Conservation (phyloP, 2,797 vertebrate species). For the Muraenolepis orangiensis region DNA sequence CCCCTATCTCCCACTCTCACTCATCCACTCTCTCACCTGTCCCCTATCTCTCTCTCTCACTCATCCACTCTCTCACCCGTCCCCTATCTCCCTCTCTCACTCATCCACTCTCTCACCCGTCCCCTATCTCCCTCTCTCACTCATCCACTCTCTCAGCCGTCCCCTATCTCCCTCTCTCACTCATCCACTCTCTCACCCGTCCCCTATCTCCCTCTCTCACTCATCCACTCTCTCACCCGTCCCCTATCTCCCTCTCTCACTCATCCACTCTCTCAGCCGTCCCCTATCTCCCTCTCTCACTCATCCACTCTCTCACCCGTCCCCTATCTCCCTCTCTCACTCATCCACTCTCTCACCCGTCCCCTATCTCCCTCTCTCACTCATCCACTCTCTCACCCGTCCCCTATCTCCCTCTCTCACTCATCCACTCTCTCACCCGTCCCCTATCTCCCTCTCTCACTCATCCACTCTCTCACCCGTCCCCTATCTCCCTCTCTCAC, state of each 20-base stretch:
- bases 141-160: slow-evolving; percentile 28
- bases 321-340: neutral
- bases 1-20: slow-evolving; percentile 19
- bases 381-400: slow-evolving; percentile 29
- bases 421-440: too few relatives aligned
- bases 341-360: neutral
- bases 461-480: neutral
- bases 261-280: slow-evolving; percentile 18
- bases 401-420: too few relatives aligned
- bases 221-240: too few relatives aligned
- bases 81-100: neutral
- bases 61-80: neutral
- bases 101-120: neutral
- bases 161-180: neutral
- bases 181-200: slow-evolving; percentile 29
- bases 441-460: too few relatives aligned
- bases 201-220: too few relatives aligned
- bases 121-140: neutral
- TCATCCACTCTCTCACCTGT: slow-evolving; percentile 8
- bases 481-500: neutral
- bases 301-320: neutral
- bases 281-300: slow-evolving; percentile 3
- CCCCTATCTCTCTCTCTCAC: neutral
- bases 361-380: neutral
- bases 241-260: too few relatives aligned